Percentiles rank a stretch among this genome's conserved stretches.
phyloP scores from a whole-genome alignment of 2,113 vertebrate genomes.

The Brachyhypopomus gauderio region DNA sequence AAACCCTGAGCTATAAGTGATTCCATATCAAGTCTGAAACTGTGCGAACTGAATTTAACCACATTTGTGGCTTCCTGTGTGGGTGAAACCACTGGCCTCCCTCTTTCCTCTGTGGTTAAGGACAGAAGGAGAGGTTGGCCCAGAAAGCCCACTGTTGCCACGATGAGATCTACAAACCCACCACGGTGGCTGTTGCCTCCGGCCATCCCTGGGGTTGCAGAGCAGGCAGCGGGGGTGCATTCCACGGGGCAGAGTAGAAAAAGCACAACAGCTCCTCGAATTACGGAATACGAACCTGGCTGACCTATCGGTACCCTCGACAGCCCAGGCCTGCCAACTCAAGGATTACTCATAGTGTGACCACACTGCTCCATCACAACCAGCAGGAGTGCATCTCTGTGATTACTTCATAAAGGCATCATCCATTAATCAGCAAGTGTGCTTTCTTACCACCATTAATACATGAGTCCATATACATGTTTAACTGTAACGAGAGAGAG shows the following conservation, averaged over 20 bases:
- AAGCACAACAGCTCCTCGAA: slow-evolving; percentile 16
- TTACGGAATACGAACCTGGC: slow-evolving; percentile 11
- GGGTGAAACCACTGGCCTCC: slow-evolving; percentile 8
- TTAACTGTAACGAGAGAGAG: no score
- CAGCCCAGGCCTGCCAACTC: slow-evolving; percentile 18
- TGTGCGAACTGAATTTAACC: background rate
- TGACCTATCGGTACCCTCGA: background rate
- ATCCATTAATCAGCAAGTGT: background rate
- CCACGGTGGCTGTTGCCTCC: background rate
- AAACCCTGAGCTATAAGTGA: background rate
- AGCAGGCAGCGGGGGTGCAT: slow-evolving; percentile 18
- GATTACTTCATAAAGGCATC: background rate
- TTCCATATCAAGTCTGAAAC: slow-evolving; percentile 2
- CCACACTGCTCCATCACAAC: background rate
- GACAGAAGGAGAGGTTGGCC: slow-evolving; percentile 34
- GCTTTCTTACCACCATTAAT: background rate
- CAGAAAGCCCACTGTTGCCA: slow-evolving; percentile 11
- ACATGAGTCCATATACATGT: background rate
- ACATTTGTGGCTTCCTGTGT: background rate
- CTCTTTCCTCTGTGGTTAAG: slow-evolving; percentile 12
- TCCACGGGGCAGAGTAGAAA: slow-evolving; percentile 32
- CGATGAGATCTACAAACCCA: slow-evolving; percentile 6
- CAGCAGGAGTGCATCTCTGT: background rate
- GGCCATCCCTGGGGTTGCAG: background rate
- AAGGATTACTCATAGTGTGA: background rate